phyloP scores from a whole-genome alignment of 2,888 invertebrate species.

The Apantesis nais region DNA sequence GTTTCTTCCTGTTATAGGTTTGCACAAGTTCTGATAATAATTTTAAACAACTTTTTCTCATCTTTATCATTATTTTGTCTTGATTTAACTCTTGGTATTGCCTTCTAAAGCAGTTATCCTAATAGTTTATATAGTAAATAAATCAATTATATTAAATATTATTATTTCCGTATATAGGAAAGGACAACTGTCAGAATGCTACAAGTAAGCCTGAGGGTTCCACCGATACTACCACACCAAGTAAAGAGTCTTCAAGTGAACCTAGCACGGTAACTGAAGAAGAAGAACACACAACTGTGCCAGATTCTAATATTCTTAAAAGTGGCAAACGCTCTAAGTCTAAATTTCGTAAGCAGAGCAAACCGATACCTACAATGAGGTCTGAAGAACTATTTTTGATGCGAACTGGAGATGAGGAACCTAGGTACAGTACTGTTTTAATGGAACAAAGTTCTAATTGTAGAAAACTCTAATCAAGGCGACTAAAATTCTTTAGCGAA shows the following conservation, averaged over 20 bases:
- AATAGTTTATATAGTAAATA: background rate
- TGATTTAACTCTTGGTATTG: background rate
- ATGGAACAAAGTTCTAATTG: background rate
- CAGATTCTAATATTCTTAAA: background rate
- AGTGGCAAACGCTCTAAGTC: background rate
- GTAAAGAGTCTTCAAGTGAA: background rate
- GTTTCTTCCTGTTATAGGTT: conserved; percentile 55
- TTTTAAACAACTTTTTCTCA: background rate
- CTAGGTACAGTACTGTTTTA: conserved; percentile 11
- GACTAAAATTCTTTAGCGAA: background rate
- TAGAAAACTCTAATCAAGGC: background rate
- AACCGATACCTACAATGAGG: background rate
- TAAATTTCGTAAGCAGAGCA: conserved; percentile 3
- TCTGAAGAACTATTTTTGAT: conserved; percentile 13
- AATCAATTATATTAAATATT: background rate
- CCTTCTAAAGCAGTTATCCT: background rate
- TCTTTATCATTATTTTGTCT: background rate
- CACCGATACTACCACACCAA: background rate
- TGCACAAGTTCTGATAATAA: conserved; percentile 19
- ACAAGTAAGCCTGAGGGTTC: background rate
- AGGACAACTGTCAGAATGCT: background rate
- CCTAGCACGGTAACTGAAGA: background rate
- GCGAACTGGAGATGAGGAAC: conserved; percentile 4
- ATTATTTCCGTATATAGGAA: background rate
- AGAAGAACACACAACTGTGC: background rate